Percentiles rank a stretch among this genome's conserved stretches.
These are phyloP conservation scores for Acanthisitta chloris DNA, from an alignment of 2,113 vertebrate species.

Conservation along the genomic window DNA sequence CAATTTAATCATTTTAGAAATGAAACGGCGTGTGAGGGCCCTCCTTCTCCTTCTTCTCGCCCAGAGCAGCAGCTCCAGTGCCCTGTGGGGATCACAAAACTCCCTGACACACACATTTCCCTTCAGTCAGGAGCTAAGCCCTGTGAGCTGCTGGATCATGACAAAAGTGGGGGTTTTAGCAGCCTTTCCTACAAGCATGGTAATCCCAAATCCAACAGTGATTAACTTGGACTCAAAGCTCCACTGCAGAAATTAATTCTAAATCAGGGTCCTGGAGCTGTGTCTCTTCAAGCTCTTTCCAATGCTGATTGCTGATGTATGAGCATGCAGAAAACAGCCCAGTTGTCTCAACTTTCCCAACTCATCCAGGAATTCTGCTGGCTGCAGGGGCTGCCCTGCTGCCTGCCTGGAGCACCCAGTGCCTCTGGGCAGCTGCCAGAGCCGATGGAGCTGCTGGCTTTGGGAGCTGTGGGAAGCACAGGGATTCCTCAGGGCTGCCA, in stretches of 20 bases:
- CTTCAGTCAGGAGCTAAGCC: slow-evolving; percentile 46
- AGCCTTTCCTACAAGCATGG: slow-evolving; percentile 27
- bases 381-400: not conserved
- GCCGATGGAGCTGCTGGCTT: accelerated
- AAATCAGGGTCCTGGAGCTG: slow-evolving; percentile 25
- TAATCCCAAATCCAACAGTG: slow-evolving; percentile 61
- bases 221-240: slow-evolving; percentile 50
- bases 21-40: not conserved
- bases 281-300: slow-evolving; percentile 13
- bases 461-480: accelerated
- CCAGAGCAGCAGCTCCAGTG: not conserved
- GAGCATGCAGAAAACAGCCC: not conserved
- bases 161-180: slow-evolving; percentile 43
- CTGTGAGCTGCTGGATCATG: slow-evolving; percentile 36
- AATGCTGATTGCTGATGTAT: not conserved
- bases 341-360: not conserved
- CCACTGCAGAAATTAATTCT: slow-evolving; percentile 53
- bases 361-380: not conserved
- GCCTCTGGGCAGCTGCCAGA: not conserved
- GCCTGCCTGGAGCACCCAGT: not conserved
- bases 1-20: slow-evolving; percentile 57
- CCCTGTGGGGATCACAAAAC: not conserved
- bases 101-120: slow-evolving; percentile 33
- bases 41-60: not conserved
- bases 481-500: not conserved